Base-by-base conservation (phyloP, 2,113 vertebrate genomes). In the Anseranas semipalmata region DNA sequence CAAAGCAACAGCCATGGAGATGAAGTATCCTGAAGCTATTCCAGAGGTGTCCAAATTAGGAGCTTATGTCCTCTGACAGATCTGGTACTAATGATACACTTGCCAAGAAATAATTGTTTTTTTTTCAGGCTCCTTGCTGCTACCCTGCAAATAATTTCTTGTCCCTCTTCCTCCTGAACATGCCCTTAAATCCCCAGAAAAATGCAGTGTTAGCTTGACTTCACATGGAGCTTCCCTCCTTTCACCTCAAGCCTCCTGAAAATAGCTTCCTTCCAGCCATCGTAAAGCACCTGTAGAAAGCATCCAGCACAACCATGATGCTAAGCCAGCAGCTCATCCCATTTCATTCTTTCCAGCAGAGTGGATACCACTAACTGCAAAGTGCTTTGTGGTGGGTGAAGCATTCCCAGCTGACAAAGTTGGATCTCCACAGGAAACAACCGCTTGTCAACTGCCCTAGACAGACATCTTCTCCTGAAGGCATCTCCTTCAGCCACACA, bases 341-440 rank as follows among this genome's bases (percentile, higher is more conserved):
- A 12, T 1, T 60, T 70, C 24, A 15, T 25, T 48, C 46, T n/a
- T 65, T 22, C 43, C 28, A 46, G n/a, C 10, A 13, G 30, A 87
- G 46, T 3, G 4, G 18, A 48, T 30, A 27, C 6, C 52, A 35
- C 35, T 18, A 62, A 46, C 21, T 66, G 10, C 63, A 59, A 33
- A 72, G 55, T 1, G 1, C 35, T 17, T 5, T 0, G 0, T 15
- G 8, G 8, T 60, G 10, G 33, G 4, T 37, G 33, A 72, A 88
- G 37, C 33, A 41, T 8, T 71, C 55, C 15, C 14, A 30, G 41
- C 6, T 2, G 2, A 12, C 20, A 85, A 67, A 76, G 63, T 14
- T 39, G 16, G 35, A 50, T 37, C 18, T 56, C 18, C 39, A 41
- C 21, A 32, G 39, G 28, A 76, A 84, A 5, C 12, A 53, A 25